phyloP scores from a whole-genome alignment of 2,888 invertebrate species.

The Oscheius sp. region DNA sequence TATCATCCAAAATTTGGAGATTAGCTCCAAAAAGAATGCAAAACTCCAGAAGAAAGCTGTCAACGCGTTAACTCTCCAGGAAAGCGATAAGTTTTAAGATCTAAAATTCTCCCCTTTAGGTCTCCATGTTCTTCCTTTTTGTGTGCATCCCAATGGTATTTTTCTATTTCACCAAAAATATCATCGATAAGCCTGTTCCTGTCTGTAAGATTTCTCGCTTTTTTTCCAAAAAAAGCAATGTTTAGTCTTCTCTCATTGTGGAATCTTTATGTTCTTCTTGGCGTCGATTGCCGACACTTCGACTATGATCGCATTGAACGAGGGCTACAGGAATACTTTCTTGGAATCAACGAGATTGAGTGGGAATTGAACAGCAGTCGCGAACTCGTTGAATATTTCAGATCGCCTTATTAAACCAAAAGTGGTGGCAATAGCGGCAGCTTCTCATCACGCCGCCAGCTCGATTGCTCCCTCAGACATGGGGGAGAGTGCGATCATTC shows the following conservation, averaged over 20 bases:
- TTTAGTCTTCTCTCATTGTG: background rate
- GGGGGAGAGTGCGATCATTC: too few species aligned
- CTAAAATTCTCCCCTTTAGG: too few species aligned
- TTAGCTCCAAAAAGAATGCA: background rate
- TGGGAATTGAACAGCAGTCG: too few species aligned
- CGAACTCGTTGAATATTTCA: too few species aligned
- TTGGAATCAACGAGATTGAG: background rate
- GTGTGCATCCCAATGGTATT: background rate
- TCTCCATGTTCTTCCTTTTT: background rate
- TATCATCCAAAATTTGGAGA: background rate
- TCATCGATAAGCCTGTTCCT: background rate
- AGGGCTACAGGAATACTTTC: background rate
- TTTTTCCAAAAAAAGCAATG: background rate
- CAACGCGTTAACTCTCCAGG: background rate
- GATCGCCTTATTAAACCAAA: too few species aligned
- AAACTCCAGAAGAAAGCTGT: slow-evolving; percentile 10
- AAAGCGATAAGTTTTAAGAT: too few species aligned
- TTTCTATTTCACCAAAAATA: background rate
- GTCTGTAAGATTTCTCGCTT: background rate
- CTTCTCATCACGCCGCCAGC: too few species aligned
- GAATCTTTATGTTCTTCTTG: background rate
- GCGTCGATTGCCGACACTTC: background rate
- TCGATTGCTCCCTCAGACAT: too few species aligned
- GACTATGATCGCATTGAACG: slow-evolving; percentile 10
- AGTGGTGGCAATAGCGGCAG: too few species aligned